These are phyloP conservation scores for Callinectes sapidus DNA, from an alignment of 2,888 invertebrate genomes.

Conservation along the genomic window DNA sequence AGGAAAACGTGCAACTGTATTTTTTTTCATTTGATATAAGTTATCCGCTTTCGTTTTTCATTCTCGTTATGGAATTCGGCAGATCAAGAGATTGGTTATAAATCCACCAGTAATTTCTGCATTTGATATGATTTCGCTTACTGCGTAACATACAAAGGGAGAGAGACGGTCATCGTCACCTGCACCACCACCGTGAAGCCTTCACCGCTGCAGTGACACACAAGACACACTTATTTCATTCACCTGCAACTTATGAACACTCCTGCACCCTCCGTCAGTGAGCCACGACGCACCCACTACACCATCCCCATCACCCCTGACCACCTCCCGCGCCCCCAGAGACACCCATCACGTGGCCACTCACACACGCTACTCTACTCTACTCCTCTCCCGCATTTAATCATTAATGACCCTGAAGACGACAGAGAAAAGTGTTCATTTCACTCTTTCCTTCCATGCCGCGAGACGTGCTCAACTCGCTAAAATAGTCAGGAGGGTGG, in stretches of 20 bases:
- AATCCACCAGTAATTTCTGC: neutral
- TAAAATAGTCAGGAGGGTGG: constrained; percentile 57
- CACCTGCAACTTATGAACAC: neutral
- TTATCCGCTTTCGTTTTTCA: neutral
- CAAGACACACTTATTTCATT: neutral
- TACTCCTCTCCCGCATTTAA: neutral
- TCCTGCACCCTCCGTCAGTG: neutral
- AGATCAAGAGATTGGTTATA: neutral
- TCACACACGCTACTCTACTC: constrained; percentile 17
- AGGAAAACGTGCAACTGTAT: neutral
- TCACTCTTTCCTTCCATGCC: constrained; percentile 4
- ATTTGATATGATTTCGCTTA: neutral
- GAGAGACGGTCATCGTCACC: neutral
- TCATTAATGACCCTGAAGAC: constrained; percentile 47
- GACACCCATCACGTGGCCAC: neutral
- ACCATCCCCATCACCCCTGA: neutral
- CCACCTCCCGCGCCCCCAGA: neutral
- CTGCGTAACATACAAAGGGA: neutral
- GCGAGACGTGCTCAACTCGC: constrained; percentile 53
- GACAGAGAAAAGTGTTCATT: constrained; percentile 42
- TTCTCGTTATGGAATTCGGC: neutral
- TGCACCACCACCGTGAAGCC: neutral
- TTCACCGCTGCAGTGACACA: neutral
- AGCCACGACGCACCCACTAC: neutral
- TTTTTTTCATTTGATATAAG: neutral